phyloP scores from a whole-genome alignment of 1,140 invertebrate species.

The Atta texana region DNA sequence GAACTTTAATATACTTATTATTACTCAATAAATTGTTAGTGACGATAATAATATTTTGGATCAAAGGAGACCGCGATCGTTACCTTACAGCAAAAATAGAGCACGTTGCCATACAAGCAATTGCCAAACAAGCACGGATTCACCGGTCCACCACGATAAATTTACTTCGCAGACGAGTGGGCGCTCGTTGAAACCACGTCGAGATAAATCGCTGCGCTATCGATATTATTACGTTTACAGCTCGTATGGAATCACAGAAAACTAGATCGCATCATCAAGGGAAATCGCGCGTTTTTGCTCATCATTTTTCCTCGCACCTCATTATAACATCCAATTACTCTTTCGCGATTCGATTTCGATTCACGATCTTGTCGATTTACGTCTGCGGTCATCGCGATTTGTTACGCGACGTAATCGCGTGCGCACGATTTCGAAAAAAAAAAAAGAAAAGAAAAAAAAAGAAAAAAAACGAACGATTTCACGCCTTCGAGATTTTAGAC shows the following conservation, averaged over 20 bases:
- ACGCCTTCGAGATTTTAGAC: conserved; percentile 44
- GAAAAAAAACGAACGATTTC: background rate
- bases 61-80: background rate
- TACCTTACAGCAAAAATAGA: conserved; percentile 1
- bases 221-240: conserved; percentile 22
- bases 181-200: conserved; percentile 4
- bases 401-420: background rate
- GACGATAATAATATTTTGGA: background rate
- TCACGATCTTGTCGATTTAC: conserved; percentile 1
- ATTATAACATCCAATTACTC: background rate
- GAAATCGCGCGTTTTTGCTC: background rate
- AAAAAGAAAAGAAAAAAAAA: background rate
- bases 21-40: background rate
- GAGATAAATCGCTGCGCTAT: conserved; percentile 27
- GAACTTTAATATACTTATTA: background rate
- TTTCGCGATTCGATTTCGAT: background rate
- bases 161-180: conserved; percentile 34
- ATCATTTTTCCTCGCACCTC: background rate
- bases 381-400: background rate
- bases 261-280: background rate
- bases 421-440: background rate
- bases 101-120: conserved; percentile 26
- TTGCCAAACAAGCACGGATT: conserved; percentile 30
- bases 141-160: conserved; percentile 33
- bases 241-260: background rate